These are phyloP conservation scores for Cyphomyrus plagiostoma DNA, from an alignment of 2,113 vertebrate genomes.

Conservation along the genomic window DNA sequence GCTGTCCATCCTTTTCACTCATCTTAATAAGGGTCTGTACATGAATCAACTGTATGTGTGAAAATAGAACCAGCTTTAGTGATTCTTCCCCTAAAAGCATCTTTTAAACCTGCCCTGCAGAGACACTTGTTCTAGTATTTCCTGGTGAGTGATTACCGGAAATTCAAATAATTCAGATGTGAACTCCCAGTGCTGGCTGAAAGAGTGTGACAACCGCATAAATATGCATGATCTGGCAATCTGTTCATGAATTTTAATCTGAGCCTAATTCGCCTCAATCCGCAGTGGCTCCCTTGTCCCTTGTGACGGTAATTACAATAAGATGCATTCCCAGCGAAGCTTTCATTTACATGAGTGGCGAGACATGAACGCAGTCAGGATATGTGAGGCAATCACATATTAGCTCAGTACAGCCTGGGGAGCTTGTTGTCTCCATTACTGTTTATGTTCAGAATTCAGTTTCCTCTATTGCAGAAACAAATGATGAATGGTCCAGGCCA, in stretches of 20 bases:
- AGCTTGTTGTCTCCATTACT: constrained; percentile 16
- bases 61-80: not conserved
- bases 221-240: constrained; percentile 42
- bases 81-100: constrained; percentile 14
- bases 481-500: not conserved
- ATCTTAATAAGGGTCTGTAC: not conserved
- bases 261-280: constrained; percentile 41
- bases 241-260: constrained; percentile 47
- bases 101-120: constrained; percentile 13
- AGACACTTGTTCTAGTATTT: constrained; percentile 26
- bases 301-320: constrained; percentile 33
- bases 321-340: constrained; percentile 24
- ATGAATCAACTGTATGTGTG: not conserved
- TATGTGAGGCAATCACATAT: constrained; percentile 3
- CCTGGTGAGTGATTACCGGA: constrained; percentile 29
- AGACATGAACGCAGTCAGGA: constrained; percentile 24
- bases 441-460: not conserved
- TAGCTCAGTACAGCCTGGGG: constrained; percentile 7
- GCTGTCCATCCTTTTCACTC: not conserved
- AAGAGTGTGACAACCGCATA: constrained; percentile 27
- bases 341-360: constrained; percentile 31
- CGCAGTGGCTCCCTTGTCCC: constrained; percentile 22
- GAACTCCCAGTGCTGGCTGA: constrained; percentile 14
- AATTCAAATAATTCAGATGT: constrained; percentile 34
- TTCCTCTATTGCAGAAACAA: not conserved